Percentiles rank a stretch among this genome's conserved stretches.
These are phyloP conservation scores for Anastatus disparis DNA, from an alignment of 1,140 invertebrate species.

Conservation along the genomic window DNA sequence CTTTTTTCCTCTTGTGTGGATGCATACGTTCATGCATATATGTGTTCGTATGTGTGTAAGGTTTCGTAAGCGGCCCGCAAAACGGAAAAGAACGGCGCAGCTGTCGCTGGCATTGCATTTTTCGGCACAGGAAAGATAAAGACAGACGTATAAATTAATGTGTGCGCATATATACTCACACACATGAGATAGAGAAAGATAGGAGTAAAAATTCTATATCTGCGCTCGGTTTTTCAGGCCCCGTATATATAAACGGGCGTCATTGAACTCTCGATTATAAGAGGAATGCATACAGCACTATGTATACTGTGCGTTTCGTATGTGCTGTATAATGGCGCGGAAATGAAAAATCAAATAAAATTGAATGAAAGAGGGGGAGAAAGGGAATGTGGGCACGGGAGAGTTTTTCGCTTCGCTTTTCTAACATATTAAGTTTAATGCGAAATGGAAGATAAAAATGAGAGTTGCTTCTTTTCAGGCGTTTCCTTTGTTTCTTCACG, in stretches of 20 bases:
- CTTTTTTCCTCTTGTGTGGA: too few species aligned
- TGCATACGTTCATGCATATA: too few species aligned
- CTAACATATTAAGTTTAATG: too few species aligned
- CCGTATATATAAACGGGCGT: background rate
- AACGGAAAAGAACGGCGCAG: constrained; percentile 35
- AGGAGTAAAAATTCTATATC: background rate
- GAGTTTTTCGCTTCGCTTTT: too few species aligned
- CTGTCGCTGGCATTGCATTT: constrained; percentile 32
- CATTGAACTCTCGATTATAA: constrained; percentile 32
- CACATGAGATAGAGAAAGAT: background rate
- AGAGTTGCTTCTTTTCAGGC: too few species aligned
- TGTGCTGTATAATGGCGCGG: constrained; percentile 22
- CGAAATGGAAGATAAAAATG: too few species aligned
- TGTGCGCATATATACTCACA: background rate
- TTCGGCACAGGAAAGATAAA: constrained; percentile 19
- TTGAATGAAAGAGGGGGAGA: too few species aligned
- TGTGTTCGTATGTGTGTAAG: background rate
- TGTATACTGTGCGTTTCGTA: background rate
- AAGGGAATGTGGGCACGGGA: background rate
- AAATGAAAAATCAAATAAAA: too few species aligned
- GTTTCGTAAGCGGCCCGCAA: constrained; percentile 32
- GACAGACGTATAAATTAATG: background rate
- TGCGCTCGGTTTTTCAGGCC: background rate
- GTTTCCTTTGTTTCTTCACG: too few species aligned
- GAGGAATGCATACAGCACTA: too few species aligned